phyloP scores from a whole-genome alignment of 2,797 vertebrate genomes.

The Sphaeramia orbicularis region DNA sequence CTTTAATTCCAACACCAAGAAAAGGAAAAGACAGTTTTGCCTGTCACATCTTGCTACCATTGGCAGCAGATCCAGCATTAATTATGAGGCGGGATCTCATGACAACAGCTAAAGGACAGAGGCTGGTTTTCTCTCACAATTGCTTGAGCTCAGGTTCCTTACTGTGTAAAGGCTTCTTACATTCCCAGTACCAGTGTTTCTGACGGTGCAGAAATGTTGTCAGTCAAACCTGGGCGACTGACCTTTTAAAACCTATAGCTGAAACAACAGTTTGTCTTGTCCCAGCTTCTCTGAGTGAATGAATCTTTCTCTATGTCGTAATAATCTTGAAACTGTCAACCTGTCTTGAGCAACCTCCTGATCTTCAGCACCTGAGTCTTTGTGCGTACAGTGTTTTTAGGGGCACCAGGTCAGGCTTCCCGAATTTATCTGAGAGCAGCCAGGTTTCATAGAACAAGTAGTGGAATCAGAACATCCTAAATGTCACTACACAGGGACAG shows the following conservation, averaged over 20 bases:
- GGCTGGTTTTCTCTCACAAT: conserved; percentile 32
- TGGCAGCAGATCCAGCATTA: not conserved
- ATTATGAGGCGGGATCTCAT: conserved; percentile 42
- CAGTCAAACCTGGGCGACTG: not conserved
- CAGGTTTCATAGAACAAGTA: conserved; percentile 2
- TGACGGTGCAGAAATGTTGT: conserved; percentile 10
- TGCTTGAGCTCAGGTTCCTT: conserved; percentile 31
- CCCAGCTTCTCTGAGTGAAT: not conserved
- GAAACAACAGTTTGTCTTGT: not conserved
- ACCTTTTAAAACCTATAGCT: conserved; percentile 9
- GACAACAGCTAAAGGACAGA: conserved; percentile 35
- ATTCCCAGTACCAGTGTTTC: conserved; percentile 1
- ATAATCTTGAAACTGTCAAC: not conserved
- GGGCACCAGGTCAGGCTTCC: conserved; percentile 1
- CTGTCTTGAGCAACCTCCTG: not conserved
- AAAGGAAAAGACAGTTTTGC: not conserved
- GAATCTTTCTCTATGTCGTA: not conserved
- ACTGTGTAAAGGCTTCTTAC: conserved; percentile 20
- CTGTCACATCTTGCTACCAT: conserved; percentile 5
- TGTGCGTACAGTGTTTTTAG: conserved; percentile 2
- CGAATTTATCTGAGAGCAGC: conserved; percentile 16
- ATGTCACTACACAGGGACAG: conserved; percentile 1
- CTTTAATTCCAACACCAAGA: too few species aligned
- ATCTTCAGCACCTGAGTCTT: conserved; percentile 31
- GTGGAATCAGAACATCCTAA: not conserved